These are phyloP conservation scores for Liasis olivaceus DNA, from an alignment of 2,797 vertebrate genomes.

Conservation along the genomic window DNA sequence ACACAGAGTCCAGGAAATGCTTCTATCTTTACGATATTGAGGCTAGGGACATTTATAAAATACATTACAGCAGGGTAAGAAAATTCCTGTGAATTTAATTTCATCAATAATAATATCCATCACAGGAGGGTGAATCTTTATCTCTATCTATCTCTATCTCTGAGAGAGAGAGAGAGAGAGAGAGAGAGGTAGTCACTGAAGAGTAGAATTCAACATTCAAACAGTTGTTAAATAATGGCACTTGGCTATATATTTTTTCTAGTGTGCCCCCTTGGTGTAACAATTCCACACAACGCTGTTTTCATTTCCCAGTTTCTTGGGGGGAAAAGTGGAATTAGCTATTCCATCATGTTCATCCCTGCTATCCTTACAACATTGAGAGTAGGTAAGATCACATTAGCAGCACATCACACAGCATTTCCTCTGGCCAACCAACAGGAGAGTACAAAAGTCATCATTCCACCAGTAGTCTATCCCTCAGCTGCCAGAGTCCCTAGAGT, in stretches of 20 bases:
- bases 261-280: background rate
- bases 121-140: background rate
- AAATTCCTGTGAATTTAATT: background rate
- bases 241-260: background rate
- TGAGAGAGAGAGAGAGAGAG: too few relatives aligned
- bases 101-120: background rate
- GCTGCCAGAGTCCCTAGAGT: background rate
- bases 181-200: background rate
- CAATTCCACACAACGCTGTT: background rate
- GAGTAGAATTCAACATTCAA: background rate
- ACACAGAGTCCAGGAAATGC: background rate
- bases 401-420: background rate
- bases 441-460: background rate
- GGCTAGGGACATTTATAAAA: background rate
- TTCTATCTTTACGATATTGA: background rate
- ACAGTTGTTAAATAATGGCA: background rate
- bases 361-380: background rate
- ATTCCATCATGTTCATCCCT: background rate
- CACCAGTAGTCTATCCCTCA: background rate
- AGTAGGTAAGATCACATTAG: background rate
- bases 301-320: background rate
- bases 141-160: background rate
- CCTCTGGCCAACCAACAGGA: background rate
- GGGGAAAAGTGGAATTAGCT: background rate
- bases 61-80: background rate